Base-by-base conservation (phyloP, 2,113 vertebrate species). In the Gobius niger region DNA sequence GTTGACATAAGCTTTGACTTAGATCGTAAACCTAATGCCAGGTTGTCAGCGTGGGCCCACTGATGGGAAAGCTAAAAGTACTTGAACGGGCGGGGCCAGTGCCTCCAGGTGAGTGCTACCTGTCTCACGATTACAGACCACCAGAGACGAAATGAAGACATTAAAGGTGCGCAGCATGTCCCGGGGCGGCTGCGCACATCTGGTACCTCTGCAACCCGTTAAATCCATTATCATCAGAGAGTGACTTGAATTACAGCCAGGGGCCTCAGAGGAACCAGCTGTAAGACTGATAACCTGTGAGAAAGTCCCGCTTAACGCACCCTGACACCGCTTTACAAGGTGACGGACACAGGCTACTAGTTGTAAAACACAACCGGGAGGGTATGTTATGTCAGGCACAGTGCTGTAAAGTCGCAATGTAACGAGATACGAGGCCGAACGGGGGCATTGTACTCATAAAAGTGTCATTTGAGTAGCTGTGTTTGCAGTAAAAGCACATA, bases 151-250 rank as follows among this genome's bases (percentile, higher is more conserved):
- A 77, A 83, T 76, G 19, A 84, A 81, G 78, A 65, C 69, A 68
- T 40, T 6, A 24, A 83, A 68, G 73, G 57, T 81, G 69, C 69
- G 11, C 9, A 4, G 24, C 41, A 19, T 77, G 10, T 80, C 78
- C 78, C 6, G 42, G 60, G 84, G 87, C 81, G 63, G 65, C 62
- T 1, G 9, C 51, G 68, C 74, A 84, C 87, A 87, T 90, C 85
- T 90, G 88, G 82, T 79, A 46, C 13, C 47, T 65, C 68, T 11
- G 59, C 46, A 68, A 85, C 83, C 82, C 76, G 85, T 82, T 82
- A 83, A 89, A 90, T 80, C 78, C 83, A 88, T 90, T 88, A 89
- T 86, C 74, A 69, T 73, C n/a, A 40, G 72, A 62, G 83, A 80
- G 65, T 80, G 54, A 40, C 81, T 88, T 84, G 82, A 90, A 86